phyloP scores from a whole-genome alignment of 2,797 vertebrate species.

The Spea hammondii region DNA sequence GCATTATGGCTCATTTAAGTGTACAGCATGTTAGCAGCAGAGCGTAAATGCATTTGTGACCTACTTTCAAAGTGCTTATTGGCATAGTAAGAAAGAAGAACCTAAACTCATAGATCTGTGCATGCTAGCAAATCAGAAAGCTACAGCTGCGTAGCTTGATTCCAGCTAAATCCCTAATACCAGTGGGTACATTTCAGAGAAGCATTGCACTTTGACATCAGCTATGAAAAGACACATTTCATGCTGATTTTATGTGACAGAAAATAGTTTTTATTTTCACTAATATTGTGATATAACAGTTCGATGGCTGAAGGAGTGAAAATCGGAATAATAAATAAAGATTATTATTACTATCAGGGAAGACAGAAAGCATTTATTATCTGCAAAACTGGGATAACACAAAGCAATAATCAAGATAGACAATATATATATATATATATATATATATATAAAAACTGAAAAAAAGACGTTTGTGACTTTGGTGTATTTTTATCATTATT shows the following conservation, averaged over 20 bases:
- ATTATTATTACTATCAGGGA: too few relatives aligned
- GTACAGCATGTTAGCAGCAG: slow-evolving; percentile 40
- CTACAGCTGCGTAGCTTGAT: slow-evolving; percentile 42
- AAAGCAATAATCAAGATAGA: too few relatives aligned
- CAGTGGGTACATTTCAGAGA: slow-evolving; percentile 40
- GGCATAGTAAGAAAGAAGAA: slow-evolving; percentile 39
- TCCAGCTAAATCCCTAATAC: slow-evolving; percentile 43
- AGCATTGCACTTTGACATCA: slow-evolving; percentile 42
- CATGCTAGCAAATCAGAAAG: slow-evolving; percentile 43
- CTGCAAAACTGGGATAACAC: too few relatives aligned
- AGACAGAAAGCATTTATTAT: too few relatives aligned
- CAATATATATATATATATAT: too few relatives aligned
- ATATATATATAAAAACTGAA: too few relatives aligned
- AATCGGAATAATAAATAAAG: too few relatives aligned
- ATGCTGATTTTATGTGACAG: slow-evolving; percentile 18
- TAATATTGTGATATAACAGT: background rate
- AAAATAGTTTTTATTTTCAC: slow-evolving; percentile 6
- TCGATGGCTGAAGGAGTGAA: background rate
- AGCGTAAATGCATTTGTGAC: slow-evolving; percentile 45
- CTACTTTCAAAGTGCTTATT: slow-evolving; percentile 49
- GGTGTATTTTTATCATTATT: too few relatives aligned
- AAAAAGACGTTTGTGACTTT: too few relatives aligned
- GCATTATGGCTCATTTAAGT: slow-evolving; percentile 36
- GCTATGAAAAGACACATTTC: slow-evolving; percentile 21
- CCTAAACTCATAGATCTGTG: slow-evolving; percentile 47